Conservation (phyloP, 1,140 invertebrate genomes). For the Meteorus sp. region DNA sequence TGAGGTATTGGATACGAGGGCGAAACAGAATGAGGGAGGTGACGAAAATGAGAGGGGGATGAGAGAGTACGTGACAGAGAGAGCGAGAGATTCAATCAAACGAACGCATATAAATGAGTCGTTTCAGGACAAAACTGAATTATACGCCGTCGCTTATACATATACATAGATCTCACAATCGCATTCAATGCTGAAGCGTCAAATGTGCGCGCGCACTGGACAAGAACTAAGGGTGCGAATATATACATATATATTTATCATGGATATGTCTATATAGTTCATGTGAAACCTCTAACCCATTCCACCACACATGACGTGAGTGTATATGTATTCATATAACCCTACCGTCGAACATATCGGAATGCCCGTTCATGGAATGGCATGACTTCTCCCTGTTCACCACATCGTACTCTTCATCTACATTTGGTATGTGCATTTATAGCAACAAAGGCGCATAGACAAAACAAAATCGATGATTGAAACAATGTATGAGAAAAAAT, state of each 20-base stretch:
- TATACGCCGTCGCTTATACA: conserved; percentile 43
- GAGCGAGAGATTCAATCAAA: conserved; percentile 51
- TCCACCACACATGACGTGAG: conserved; percentile 17
- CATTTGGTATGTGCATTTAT: too few species aligned
- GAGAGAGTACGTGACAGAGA: conserved; percentile 13
- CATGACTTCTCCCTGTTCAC: conserved; percentile 17
- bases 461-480: too few species aligned
- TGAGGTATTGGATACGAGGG: conserved; percentile 16
- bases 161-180: conserved; percentile 24
- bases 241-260: not conserved
- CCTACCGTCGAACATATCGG: conserved; percentile 7
- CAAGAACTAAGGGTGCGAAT: not conserved
- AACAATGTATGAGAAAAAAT: too few species aligned
- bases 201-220: conserved; percentile 2
- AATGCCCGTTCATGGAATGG: conserved; percentile 19
- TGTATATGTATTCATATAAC: too few species aligned
- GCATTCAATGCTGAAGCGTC: conserved; percentile 10
- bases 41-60: not conserved
- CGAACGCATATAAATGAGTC: conserved; percentile 56
- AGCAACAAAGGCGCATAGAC: too few species aligned
- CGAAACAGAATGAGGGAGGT: conserved; percentile 2
- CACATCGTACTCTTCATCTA: too few species aligned
- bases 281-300: conserved; percentile 21
- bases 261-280: not conserved
- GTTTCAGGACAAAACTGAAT: conserved; percentile 53